These are phyloP conservation scores for Caenorhabditis latens DNA, from an alignment of 1,140 invertebrate species.

Conservation along the genomic window DNA sequence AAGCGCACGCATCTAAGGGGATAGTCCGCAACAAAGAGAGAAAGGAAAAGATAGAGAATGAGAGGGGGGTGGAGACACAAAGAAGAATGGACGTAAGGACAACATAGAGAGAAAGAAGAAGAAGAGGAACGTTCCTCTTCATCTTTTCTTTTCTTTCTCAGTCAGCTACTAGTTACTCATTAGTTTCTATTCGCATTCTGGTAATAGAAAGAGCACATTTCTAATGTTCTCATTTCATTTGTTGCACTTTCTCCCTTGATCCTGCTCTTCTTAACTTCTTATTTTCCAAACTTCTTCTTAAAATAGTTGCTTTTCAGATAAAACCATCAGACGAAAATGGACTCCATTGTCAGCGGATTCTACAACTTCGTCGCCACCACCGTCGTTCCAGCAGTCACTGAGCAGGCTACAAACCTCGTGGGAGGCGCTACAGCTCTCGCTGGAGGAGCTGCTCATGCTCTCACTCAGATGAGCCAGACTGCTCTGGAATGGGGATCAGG, in stretches of 20 bases:
- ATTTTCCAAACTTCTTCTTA: background rate
- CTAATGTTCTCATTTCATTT: too few species aligned
- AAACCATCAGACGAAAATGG: background rate
- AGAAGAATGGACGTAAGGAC: background rate
- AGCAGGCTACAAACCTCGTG: conserved; percentile 8
- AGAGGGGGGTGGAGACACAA: background rate
- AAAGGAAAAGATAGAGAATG: background rate
- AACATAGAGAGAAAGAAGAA: background rate
- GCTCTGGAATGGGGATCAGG: conserved; percentile 25
- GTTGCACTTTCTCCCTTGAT: too few species aligned
- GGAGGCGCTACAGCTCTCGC: conserved; percentile 18
- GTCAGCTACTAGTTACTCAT: background rate
- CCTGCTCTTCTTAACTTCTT: background rate
- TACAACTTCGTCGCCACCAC: conserved; percentile 12
- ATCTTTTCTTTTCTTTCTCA: background rate
- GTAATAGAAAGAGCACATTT: background rate
- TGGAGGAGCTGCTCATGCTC: conserved; percentile 8
- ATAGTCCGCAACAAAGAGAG: conserved; percentile 7
- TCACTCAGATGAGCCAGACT: conserved; percentile 14
- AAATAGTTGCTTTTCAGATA: background rate
- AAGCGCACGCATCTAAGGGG: conserved; percentile 35
- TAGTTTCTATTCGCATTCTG: conserved; percentile 17
- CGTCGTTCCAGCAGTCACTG: conserved; percentile 6
- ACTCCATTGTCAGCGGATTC: conserved; percentile 42
- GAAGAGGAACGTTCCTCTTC: conserved; percentile 17